Base-by-base conservation (phyloP, 2,888 invertebrate genomes). In the Luffia ferchaultella region DNA sequence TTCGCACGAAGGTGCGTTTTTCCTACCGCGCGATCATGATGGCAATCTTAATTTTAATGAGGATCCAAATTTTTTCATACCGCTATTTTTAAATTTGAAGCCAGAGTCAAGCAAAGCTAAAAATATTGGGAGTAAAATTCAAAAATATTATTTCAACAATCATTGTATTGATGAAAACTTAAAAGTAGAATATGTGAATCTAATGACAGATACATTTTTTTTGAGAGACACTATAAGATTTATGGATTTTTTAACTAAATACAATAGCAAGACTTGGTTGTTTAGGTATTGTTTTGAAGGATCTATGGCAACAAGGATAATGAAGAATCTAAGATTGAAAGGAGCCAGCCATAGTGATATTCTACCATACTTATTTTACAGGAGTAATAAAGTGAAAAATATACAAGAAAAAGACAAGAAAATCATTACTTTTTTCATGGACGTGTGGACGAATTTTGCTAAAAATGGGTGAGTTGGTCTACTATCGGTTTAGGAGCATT, bases 341-440 rank as follows among this genome's bases (percentile, higher is more conserved):
- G 82, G 83, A 0, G 70, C 80, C 0, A 60, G 71, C 0, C 83
- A 83, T 41, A 76, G 79, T 0, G 83, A 83, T 53, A 60, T 76
- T 20, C 60, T 77, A 0, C 76, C 73, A 17, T 82, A 82, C 41
- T 60, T 71, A 44, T 80, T 82, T 53, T 79, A 74, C 54, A 76
- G 66, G 18, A 59, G 67, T 16, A 66, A 50, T 30, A 80, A 80
- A 54, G 67, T 65, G 2, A 57, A 62, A 0, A 60, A 62, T 47
- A 62, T 64, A 16, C 58, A 55, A 0, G 59, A 65, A 0, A 59
- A 57, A 1, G 82, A 82, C 57, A 51, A 50, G 1, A 54, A 64
- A 47, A 59, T 79, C 1, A 59, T 76, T 0, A 57, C 67, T 1
- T 66, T 70, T 54, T 45, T 83, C 3, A 64, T 61, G 2, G 75